Evolutionary conservation across 2,113 vertebrate genomes (phyloP), one percentile per base, ranked within the genome.

Genomic region (Turdus rufiventris): DNA sequence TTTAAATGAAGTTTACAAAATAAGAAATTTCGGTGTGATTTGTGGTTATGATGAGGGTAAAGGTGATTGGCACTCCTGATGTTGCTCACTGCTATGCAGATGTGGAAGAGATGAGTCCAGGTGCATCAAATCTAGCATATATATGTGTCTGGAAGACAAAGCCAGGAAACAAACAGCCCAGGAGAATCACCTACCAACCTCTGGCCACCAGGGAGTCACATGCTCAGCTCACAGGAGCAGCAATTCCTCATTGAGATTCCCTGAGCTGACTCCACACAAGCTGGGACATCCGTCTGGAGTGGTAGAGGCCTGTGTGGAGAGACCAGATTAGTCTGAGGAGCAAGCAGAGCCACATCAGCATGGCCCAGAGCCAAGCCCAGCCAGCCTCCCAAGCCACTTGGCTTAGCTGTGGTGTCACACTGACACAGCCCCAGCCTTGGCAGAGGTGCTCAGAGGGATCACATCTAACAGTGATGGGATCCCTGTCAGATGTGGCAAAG

Each of bases 71-170:
- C 20, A 5, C 4, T 62, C 57, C 47, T 20, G 23, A 18, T 26
- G 38, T 13, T 67, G 43, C 34, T 67, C 18, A 70, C 26, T 60
- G 33, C 57, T 58, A 63, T 21, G 31, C 38, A 66, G 38, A 25
- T 40, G 14, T 34, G 47, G 72, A 3, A 4, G 50, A 84, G 42
- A 78, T 0, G 0, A 70, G 40, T 14, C 47, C 13, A 6, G 8
- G n/a, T 43, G 23, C 42, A 50, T 38, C 62, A 47, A 51, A 40
- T 9, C 61, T 61, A 53, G n/a, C 9, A 66, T 8, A 36, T 25
- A 17, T 16, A 20, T 13, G 23, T n/a, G 8, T 43, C 47, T 81
- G 57, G 40, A 83, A 92, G 45, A 61, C 51, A 40, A 21, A 87
- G 14, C 14, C 6, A 21, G 86, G 50, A 80, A 83, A 85, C 4